Evolutionary conservation across 2,797 vertebrate species (phyloP).

Genomic region (Calcarius lapponicus): DNA sequence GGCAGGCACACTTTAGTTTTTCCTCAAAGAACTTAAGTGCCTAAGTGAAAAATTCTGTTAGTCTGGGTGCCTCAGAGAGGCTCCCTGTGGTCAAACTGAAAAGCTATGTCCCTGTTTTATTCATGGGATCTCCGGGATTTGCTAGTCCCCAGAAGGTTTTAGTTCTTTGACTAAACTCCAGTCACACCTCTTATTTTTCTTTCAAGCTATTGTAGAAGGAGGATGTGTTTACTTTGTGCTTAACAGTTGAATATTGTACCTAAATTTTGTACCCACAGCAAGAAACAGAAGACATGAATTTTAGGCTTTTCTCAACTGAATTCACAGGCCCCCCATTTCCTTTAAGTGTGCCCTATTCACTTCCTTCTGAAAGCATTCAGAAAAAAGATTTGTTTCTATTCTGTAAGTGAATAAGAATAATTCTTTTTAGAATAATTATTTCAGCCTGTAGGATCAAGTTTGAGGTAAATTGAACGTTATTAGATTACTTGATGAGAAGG

Average conservation of each 20-base stretch:
- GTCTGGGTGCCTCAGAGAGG: neutral
- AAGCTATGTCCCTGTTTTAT: neutral
- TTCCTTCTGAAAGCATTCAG: neutral
- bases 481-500: neutral
- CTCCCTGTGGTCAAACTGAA: neutral
- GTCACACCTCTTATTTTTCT: neutral
- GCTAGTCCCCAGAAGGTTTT: neutral
- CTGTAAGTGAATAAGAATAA: neutral
- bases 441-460: neutral
- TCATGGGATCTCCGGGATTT: neutral
- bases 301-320: neutral
- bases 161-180: neutral
- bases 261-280: neutral
- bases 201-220: neutral
- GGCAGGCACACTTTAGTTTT: neutral
- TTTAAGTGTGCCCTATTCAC: neutral
- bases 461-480: neutral
- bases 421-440: neutral
- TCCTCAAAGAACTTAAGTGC: neutral
- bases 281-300: neutral
- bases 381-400: neutral
- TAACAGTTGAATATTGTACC: neutral
- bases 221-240: neutral
- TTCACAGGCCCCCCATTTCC: neutral
- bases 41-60: neutral